phyloP scores from a whole-genome alignment of 2,888 invertebrate species.

The Amphipoea oculea region DNA sequence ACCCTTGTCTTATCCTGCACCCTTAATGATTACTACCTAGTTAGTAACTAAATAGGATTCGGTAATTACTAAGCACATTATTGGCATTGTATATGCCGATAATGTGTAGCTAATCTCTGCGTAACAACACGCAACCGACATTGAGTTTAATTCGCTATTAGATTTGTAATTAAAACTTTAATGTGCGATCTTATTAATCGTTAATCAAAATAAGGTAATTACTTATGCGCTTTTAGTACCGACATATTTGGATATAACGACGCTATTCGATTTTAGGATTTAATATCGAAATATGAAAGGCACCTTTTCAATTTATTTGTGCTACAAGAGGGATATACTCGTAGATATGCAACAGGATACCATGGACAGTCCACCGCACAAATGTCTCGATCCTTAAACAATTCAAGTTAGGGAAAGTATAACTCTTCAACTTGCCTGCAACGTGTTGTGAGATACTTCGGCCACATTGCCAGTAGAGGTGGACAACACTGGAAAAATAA shows the following conservation, averaged over 20 bases:
- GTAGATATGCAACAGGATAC: too few species aligned
- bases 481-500: too few species aligned
- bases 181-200: not conserved
- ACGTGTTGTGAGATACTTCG: not conserved
- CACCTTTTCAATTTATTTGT: not conserved
- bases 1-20: not conserved
- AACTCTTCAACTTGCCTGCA: too few species aligned
- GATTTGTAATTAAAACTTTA: conserved; percentile 26
- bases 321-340: too few species aligned
- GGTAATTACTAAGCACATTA: not conserved
- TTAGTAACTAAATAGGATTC: not conserved
- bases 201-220: conserved; percentile 23
- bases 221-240: conserved; percentile 11
- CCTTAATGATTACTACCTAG: not conserved
- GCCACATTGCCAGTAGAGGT: not conserved
- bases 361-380: too few species aligned
- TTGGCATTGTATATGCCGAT: not conserved
- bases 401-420: not conserved
- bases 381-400: too few species aligned
- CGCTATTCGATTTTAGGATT: not conserved
- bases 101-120: not conserved
- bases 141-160: conserved; percentile 12
- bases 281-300: not conserved
- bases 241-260: not conserved
- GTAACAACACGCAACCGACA: not conserved